Evolutionary conservation across 2,888 invertebrate species (phyloP).

Genomic region (Patella ulyssiponensis): DNA sequence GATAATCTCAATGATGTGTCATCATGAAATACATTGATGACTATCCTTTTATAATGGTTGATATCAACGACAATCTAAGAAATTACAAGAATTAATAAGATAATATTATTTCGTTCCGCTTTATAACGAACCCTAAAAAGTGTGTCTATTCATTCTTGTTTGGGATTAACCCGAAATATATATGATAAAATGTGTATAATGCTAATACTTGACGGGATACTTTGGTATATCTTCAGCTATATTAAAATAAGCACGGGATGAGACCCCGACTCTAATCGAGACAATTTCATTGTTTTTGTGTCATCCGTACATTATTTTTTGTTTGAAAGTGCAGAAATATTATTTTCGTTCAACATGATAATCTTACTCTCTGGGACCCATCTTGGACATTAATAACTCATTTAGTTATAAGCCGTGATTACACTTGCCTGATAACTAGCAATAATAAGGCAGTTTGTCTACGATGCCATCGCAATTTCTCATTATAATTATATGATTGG

Average conservation of each 20-base stretch:
- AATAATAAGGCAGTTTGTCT: conserved; percentile 2
- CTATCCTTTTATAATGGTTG: background rate
- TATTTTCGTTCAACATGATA: too few relatives aligned
- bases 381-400: conserved; percentile 5
- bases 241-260: too few relatives aligned
- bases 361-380: background rate
- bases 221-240: too few relatives aligned
- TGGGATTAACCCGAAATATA: too few relatives aligned
- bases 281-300: too few relatives aligned
- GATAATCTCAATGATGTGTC: conserved; percentile 7
- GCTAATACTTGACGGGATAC: too few relatives aligned
- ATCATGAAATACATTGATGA: background rate
- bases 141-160: too few relatives aligned
- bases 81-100: conserved; percentile 3
- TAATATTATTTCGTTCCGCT: background rate
- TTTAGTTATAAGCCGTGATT: conserved; percentile 9
- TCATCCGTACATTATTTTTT: too few relatives aligned
- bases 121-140: background rate
- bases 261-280: too few relatives aligned
- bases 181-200: too few relatives aligned
- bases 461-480: background rate
- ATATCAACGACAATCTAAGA: conserved; percentile 1
- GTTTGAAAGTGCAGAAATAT: too few relatives aligned
- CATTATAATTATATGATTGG: conserved; percentile 11
- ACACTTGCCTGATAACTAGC: background rate